A percentile compares a stretch with the other conserved stretches of the same genome.
These are phyloP conservation scores for Phyllostomus hastatus DNA, from an alignment of 2,113 vertebrate species.

Conservation along the genomic window DNA sequence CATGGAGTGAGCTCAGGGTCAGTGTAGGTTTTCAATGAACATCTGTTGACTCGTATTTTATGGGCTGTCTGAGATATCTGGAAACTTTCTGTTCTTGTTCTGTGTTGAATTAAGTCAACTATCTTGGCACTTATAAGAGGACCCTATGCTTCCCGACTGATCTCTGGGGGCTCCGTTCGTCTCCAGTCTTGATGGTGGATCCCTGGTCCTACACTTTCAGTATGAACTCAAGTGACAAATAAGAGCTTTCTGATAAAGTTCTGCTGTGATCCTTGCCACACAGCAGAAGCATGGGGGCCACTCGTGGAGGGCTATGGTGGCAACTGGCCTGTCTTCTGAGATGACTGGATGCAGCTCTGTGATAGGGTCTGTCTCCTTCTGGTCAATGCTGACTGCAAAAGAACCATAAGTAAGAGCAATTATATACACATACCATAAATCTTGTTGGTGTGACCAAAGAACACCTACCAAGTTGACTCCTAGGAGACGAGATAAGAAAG, in stretches of 20 bases:
- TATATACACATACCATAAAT: neutral
- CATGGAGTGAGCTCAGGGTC: neutral
- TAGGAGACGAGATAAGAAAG: neutral
- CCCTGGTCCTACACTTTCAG: neutral
- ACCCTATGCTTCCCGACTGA: neutral
- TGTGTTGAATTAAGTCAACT: conserved; percentile 8
- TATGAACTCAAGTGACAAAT: neutral
- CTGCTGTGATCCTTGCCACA: neutral
- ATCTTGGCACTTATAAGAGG: neutral
- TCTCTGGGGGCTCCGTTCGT: neutral
- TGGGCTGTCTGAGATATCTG: neutral
- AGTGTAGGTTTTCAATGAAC: neutral
- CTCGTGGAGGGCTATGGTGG: neutral
- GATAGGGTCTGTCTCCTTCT: neutral
- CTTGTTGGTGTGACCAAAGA: neutral
- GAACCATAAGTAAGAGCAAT: neutral
- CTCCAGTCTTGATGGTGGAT: neutral
- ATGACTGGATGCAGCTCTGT: neutral
- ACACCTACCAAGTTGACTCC: neutral
- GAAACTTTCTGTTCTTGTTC: conserved; percentile 32
- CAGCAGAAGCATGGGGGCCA: neutral
- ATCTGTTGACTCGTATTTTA: neutral
- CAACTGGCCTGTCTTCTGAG: neutral
- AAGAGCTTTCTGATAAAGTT: neutral
- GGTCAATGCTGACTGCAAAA: neutral